These are phyloP conservation scores for Anabacerthia variegaticeps DNA, from an alignment of 2,797 vertebrate species.

Conservation along the genomic window DNA sequence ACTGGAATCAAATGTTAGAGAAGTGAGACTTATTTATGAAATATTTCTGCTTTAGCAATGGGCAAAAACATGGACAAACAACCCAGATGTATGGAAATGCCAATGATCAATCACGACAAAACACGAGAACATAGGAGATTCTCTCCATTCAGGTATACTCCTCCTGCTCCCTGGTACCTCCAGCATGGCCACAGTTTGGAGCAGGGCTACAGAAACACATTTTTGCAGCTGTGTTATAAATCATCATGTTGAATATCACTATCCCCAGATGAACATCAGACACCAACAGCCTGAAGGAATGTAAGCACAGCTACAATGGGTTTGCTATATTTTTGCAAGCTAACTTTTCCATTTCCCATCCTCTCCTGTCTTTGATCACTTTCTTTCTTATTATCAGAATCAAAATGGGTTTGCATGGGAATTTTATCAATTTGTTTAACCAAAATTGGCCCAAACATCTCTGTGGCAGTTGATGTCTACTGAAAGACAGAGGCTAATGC, in stretches of 20 bases:
- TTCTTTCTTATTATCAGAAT: background rate
- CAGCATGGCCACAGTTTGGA: background rate
- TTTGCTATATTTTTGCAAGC: background rate
- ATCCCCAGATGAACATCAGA: background rate
- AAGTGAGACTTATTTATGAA: background rate
- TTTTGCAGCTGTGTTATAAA: background rate
- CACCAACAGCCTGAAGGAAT: background rate
- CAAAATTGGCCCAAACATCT: background rate
- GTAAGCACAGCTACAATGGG: background rate
- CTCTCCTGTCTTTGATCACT: background rate
- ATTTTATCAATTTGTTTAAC: background rate
- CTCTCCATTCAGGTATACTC: background rate
- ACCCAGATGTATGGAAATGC: background rate
- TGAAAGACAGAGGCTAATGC: background rate
- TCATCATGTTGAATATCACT: background rate
- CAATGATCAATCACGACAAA: background rate
- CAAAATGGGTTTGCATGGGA: background rate
- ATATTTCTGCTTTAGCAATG: background rate
- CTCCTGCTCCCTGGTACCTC: background rate
- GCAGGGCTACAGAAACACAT: background rate
- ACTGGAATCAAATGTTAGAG: background rate
- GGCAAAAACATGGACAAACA: background rate
- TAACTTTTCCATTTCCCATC: background rate
- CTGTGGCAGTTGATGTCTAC: background rate
- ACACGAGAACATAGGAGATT: background rate